Conservation (phyloP, 2,888 invertebrate genomes). For the Linyphia triangularis region DNA sequence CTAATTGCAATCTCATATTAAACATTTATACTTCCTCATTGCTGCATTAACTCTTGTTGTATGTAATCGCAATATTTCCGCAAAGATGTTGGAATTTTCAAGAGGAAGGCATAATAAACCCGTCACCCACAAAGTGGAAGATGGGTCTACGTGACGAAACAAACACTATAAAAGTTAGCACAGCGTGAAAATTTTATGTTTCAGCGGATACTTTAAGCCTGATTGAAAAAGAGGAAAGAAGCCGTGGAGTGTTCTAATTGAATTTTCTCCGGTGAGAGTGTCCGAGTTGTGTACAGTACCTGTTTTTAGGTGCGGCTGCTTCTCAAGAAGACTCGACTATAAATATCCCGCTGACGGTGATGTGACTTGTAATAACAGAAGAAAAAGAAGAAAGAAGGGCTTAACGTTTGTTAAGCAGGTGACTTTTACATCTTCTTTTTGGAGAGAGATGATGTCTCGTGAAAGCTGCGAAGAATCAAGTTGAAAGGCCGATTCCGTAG, state of each 20-base stretch:
- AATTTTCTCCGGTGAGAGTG: constrained; percentile 28
- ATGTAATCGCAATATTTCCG: too few species aligned
- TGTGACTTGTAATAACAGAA: constrained; percentile 23
- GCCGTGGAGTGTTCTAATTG: constrained; percentile 18
- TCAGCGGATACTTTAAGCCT: background rate
- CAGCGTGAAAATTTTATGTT: background rate
- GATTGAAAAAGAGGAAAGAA: background rate
- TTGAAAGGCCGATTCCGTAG: background rate
- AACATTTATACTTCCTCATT: too few species aligned
- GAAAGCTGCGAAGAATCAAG: background rate
- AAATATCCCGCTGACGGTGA: constrained; percentile 37
- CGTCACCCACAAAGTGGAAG: background rate
- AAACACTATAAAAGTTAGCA: background rate
- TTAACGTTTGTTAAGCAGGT: background rate
- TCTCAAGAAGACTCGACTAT: constrained; percentile 21
- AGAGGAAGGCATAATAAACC: too few species aligned
- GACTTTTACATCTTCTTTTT: background rate
- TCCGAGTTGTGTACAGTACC: constrained; percentile 29
- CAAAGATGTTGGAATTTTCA: too few species aligned
- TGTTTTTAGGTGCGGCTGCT: constrained; percentile 35
- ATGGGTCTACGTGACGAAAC: background rate
- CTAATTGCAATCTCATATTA: too few species aligned
- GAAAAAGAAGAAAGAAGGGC: background rate
- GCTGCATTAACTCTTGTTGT: too few species aligned
- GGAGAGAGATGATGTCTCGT: background rate